These are phyloP conservation scores for Zaprionus ornatus DNA, from an alignment of 1,140 invertebrate genomes.

Conservation along the genomic window DNA sequence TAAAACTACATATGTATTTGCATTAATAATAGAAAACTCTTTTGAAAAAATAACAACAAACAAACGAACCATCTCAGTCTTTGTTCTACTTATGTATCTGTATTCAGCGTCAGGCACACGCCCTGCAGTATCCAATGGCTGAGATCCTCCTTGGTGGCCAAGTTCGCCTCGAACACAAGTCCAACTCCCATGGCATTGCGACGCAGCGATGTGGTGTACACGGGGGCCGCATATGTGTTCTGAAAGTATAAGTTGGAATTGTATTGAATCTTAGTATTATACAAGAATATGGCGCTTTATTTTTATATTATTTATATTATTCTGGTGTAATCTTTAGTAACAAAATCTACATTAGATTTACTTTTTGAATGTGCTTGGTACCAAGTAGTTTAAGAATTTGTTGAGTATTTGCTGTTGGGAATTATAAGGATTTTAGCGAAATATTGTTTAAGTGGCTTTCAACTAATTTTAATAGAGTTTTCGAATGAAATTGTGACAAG, in stretches of 20 bases:
- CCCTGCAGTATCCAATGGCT: constrained; percentile 96
- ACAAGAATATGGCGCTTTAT: not conserved
- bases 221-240: constrained; percentile 93
- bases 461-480: no score
- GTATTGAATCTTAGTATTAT: not conserved
- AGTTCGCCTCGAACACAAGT: constrained; percentile 94
- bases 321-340: fast-evolving
- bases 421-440: no score
- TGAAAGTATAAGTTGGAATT: constrained; percentile 63
- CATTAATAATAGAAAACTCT: constrained; percentile 37
- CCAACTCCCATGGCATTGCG: constrained; percentile 95
- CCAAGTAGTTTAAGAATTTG: no score
- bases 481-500: no score
- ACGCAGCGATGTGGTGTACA: constrained; percentile 93
- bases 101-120: constrained; percentile 93
- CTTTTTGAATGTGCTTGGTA: no score
- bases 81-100: constrained; percentile 62
- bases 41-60: constrained; percentile 27
- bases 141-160: constrained; percentile 90
- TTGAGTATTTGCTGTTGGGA: no score
- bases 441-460: no score
- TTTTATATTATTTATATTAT: no score
- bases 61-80: constrained; percentile 87
- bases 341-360: no score
- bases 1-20: constrained; percentile 49